phyloP scores from a whole-genome alignment of 2,888 invertebrate genomes.

The Drosophila infuscata region DNA sequence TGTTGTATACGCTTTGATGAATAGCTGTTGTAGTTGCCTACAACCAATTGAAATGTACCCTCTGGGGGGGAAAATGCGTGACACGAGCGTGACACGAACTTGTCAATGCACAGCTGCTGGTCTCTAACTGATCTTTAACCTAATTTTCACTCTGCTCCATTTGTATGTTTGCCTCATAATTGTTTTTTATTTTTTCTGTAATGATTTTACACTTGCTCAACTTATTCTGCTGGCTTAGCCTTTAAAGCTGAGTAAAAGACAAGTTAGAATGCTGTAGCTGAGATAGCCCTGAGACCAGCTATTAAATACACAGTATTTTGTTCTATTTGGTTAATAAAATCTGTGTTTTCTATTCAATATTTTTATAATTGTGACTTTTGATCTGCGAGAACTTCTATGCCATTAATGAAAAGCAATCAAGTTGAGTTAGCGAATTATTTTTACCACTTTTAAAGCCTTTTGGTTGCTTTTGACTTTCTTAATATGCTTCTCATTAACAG shows the following conservation, averaged over 20 bases:
- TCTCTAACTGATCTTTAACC: constrained; percentile 9
- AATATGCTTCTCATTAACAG: background rate
- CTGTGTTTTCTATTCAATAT: background rate
- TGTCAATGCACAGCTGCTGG: background rate
- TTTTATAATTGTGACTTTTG: background rate
- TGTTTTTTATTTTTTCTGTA: background rate
- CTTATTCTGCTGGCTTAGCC: background rate
- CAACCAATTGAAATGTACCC: constrained; percentile 12
- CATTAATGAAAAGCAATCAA: background rate
- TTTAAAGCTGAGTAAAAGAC: background rate
- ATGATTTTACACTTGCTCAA: background rate
- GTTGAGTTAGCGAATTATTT: background rate
- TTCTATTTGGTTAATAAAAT: background rate
- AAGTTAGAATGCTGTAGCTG: too few relatives aligned
- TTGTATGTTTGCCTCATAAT: background rate
- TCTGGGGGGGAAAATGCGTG: constrained; percentile 6
- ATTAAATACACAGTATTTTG: background rate
- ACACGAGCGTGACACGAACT: constrained; percentile 23
- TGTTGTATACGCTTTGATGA: constrained; percentile 33
- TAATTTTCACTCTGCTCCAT: background rate
- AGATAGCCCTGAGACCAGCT: background rate
- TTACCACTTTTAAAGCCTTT: background rate
- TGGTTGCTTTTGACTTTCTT: background rate
- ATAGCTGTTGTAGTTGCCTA: constrained; percentile 9
- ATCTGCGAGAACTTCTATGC: background rate